A percentile compares a stretch with the other conserved stretches of the same genome.
Evolutionary conservation across 1,140 invertebrate species (phyloP).

Genomic region (Drosophila pruinosa): DNA sequence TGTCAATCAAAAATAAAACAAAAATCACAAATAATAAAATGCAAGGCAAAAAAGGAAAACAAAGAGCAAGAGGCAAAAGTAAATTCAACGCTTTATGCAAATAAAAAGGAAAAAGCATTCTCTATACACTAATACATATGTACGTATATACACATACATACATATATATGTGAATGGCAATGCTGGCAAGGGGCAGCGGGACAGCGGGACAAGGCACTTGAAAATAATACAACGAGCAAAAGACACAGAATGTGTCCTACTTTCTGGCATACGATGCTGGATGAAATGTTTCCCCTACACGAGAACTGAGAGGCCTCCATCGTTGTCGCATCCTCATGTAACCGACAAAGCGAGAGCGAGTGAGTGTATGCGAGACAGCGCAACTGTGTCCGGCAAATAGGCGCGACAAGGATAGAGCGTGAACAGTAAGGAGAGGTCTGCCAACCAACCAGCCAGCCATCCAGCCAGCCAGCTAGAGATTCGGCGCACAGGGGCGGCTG

Average conservation of each 20-base stretch:
- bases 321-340: background rate
- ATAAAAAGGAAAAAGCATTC: conserved; percentile 10
- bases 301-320: background rate
- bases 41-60: background rate
- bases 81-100: conserved; percentile 39
- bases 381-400: too few relatives aligned
- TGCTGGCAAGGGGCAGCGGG: background rate
- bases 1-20: conserved; percentile 30
- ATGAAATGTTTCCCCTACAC: conserved; percentile 52
- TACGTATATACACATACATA: too few relatives aligned
- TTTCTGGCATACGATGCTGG: conserved; percentile 58
- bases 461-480: conserved; percentile 24
- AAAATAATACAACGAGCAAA: conserved; percentile 5
- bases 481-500: conserved; percentile 75
- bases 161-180: conserved; percentile 30
- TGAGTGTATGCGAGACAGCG: background rate
- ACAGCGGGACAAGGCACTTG: background rate
- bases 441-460: background rate
- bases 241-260: conserved; percentile 65
- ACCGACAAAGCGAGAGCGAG: background rate
- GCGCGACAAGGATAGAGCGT: background rate
- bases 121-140: too few relatives aligned
- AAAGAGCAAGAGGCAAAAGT: conserved; percentile 4
- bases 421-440: background rate
- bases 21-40: conserved; percentile 1